Base-by-base conservation (phyloP, 2,113 vertebrate genomes). In the Malurus melanocephalus region DNA sequence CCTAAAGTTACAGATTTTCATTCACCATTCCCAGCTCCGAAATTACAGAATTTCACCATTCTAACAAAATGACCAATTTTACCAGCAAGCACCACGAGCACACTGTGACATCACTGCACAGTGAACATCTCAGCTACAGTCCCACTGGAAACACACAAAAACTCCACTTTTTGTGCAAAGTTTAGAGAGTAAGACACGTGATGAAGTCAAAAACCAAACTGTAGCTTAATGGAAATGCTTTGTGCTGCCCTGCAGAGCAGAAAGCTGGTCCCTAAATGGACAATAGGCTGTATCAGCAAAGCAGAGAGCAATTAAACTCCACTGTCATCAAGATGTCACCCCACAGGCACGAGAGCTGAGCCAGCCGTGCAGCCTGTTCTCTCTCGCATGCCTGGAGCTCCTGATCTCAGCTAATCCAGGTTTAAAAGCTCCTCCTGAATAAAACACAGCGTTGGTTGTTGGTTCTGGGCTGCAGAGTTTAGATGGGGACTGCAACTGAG, bases 241-340 rank as follows among this genome's bases (percentile, higher is more conserved):
- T 80, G 89, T 89, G 30, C 88, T 53, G 53, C 55, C 32, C 76
- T 1, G 62, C 33, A 53, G 57, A 88, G 92, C 88, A 75, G 69
- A 21, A 74, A 16, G 19, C 3, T 62, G 4, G 69, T 13, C 85
- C 75, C 92, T 87, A n/a, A 38, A 72, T 33, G 80, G 87, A 19
- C 85, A 91, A 90, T 2, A 19, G 93, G 13, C 53, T 85, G 68
- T 32, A 82, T 92, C 95, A 95, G 94, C 93, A 91, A 80, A 89
- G 30, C 67, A 57, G 62, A 74, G 11, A 83, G 93, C 94, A 91
- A 92, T 83, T 77, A 87, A 94, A 93, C 52, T 65, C 84, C 89
- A 16, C 40, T 74, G 93, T 92, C 95, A 95, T 91, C 89, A 85
- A 35, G 94, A 92, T 91, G 87, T 83, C 89, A 92, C 85, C 85